These are phyloP conservation scores for Drosophila rellima DNA, from an alignment of 2,888 invertebrate genomes.

Conservation along the genomic window DNA sequence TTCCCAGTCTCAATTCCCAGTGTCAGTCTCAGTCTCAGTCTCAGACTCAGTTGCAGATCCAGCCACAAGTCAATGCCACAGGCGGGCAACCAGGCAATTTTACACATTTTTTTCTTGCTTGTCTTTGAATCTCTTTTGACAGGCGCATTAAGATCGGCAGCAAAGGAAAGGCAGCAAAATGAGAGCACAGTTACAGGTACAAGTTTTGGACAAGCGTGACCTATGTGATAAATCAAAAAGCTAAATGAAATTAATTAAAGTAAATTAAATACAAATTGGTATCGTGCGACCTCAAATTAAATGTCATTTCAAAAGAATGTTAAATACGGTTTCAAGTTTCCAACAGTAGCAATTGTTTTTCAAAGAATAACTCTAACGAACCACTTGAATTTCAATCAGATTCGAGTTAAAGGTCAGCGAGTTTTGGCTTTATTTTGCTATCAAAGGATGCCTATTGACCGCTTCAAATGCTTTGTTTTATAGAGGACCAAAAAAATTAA, in stretches of 20 bases:
- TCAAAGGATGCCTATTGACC: too few relatives aligned
- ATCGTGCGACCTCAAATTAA: slow-evolving; percentile 5
- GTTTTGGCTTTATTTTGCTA: too few relatives aligned
- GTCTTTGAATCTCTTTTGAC: slow-evolving; percentile 49
- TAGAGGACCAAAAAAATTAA: too few relatives aligned
- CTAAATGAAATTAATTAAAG: slow-evolving; percentile 29
- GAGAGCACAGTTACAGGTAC: slow-evolving; percentile 9
- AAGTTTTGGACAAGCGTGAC: slow-evolving; percentile 63
- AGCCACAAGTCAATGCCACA: slow-evolving; percentile 11
- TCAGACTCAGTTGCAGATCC: not conserved
- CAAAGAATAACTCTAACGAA: too few relatives aligned
- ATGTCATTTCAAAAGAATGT: slow-evolving; percentile 1
- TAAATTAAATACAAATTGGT: slow-evolving; percentile 20
- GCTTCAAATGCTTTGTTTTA: too few relatives aligned
- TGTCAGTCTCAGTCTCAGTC: not conserved
- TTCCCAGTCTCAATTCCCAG: slow-evolving; percentile 1
- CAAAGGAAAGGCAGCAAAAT: slow-evolving; percentile 32
- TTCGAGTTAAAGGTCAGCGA: too few relatives aligned
- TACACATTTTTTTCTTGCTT: slow-evolving; percentile 21
- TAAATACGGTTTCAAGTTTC: too few relatives aligned
- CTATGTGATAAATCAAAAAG: slow-evolving; percentile 36
- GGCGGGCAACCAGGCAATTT: slow-evolving; percentile 17
- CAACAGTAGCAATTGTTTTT: not conserved
- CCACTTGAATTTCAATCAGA: too few relatives aligned
- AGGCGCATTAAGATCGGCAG: slow-evolving; percentile 34